phyloP scores from a whole-genome alignment of 2,888 invertebrate species.

The Dicyrtoma fusca region DNA sequence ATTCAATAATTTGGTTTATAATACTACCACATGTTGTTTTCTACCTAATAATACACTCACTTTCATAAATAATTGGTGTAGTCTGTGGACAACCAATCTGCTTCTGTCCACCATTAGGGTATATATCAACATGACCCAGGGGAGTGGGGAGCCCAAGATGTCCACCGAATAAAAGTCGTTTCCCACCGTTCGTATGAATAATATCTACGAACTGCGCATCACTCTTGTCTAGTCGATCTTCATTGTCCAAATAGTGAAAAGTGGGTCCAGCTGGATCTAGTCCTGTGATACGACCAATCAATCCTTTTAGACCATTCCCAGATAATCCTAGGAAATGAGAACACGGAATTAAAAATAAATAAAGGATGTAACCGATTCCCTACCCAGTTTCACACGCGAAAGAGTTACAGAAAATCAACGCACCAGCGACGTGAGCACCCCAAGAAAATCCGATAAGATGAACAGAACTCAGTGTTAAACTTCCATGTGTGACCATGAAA shows the following conservation, averaged over 20 bases:
- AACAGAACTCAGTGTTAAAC: slow-evolving; percentile 36
- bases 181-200: slow-evolving; percentile 42
- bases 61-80: slow-evolving; percentile 48
- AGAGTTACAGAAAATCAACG: too few species aligned
- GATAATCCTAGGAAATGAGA: too few species aligned
- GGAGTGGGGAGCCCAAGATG: slow-evolving; percentile 32
- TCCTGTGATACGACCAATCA: slow-evolving; percentile 36
- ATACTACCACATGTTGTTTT: not conserved
- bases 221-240: slow-evolving; percentile 47
- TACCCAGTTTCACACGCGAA: too few species aligned
- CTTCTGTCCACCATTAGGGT: slow-evolving; percentile 42
- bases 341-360: too few species aligned
- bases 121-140: slow-evolving; percentile 43
- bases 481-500: slow-evolving; percentile 16
- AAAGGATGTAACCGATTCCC: too few species aligned
- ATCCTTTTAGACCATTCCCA: too few species aligned
- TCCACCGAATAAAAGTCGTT: slow-evolving; percentile 33
- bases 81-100: slow-evolving; percentile 49
- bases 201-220: slow-evolving; percentile 43
- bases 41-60: slow-evolving; percentile 25
- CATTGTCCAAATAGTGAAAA: slow-evolving; percentile 48
- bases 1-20: not conserved
- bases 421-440: slow-evolving; percentile 47
- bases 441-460: slow-evolving; percentile 50
- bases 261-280: slow-evolving; percentile 52